Conservation (phyloP, 2,113 vertebrate genomes). For the Neodontobutis hainanensis region DNA sequence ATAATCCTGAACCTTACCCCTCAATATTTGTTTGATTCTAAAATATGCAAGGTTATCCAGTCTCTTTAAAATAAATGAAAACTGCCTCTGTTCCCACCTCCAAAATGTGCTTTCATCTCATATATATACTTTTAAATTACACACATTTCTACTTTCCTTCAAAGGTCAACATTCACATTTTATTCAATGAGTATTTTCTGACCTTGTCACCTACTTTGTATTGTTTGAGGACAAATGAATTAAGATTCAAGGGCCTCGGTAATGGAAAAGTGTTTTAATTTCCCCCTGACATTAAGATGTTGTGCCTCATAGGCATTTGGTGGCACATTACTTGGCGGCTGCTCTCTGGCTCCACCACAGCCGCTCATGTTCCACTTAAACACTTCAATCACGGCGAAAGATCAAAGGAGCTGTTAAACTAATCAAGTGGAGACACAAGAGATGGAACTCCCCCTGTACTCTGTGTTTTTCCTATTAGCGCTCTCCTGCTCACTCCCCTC, state of each 20-base stretch:
- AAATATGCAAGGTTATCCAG: conserved; percentile 4
- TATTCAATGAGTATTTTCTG: conserved; percentile 80
- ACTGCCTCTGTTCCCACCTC: conserved; percentile 16
- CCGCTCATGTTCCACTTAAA: conserved; percentile 92
- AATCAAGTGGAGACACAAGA: conserved; percentile 86
- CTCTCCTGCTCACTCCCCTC: conserved; percentile 29
- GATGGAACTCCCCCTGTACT: conserved; percentile 74
- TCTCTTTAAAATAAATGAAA: conserved; percentile 26
- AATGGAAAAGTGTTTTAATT: conserved; percentile 95
- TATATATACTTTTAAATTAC: conserved; percentile 54
- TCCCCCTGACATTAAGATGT: conserved; percentile 97
- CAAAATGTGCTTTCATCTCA: conserved; percentile 42
- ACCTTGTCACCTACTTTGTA: conserved; percentile 83
- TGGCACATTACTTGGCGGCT: conserved; percentile 84
- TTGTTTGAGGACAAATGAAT: conserved; percentile 86
- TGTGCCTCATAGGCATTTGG: conserved; percentile 94
- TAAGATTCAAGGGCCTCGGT: conserved; percentile 89
- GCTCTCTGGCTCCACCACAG: conserved; percentile 85
- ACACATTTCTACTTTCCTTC: conserved; percentile 65
- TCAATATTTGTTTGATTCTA: neutral
- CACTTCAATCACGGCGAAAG: conserved; percentile 97
- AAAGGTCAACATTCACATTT: conserved; percentile 80
- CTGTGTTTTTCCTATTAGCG: conserved; percentile 67
- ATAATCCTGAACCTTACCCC: neutral
- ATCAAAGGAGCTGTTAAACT: conserved; percentile 96